Base-by-base conservation (phyloP, 64 coral and sea anemone genomes). In the Anthopleura sola region DNA sequence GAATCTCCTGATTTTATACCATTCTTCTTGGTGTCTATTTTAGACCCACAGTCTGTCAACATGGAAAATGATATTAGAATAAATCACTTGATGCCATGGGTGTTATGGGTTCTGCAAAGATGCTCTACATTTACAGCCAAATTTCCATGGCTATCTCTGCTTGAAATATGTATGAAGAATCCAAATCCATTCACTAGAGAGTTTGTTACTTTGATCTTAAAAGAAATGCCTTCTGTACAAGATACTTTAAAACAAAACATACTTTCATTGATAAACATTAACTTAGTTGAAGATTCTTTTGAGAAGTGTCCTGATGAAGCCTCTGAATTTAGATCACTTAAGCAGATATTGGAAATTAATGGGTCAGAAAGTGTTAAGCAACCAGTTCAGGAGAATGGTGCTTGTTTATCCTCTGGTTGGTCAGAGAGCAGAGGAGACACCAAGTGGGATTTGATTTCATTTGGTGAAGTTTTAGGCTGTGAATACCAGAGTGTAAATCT, bases 371-470 rank as follows among this genome's bases (percentile, higher is more conserved):
- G 46, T 84, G 40, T 19, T 36, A 26, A 18, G 76, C 50, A 28
- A 37, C 66, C 66, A 32, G 26, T 71, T 34, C 31, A 78, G 51
- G 60, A 17, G 0, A 38, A 60, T 36, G 32, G n/a, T 49, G 3
- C 38, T 5, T 26, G 66, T 62, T 53, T 57, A 56, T 21, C 51
- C 14, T 14, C n/a, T 32, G 75, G 37, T 2, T 96, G 94, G 94
- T 58, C 82, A 77, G 62, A 84, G 47, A 82, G 64, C 12, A 9
- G 36, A 26, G 80, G 38, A 6, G 14, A 75, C 3, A 96, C 87
- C 23, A 62, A 84, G 1, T 96, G 94, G 94, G 58, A 92, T 26
- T 39, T 90, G 15, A 96, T 96, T 84, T 87, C 94, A 60, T 36
- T 92, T 33, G 94, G 94, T 0, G 90, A 90, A 77, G 69, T 96